A percentile compares a stretch with the other conserved stretches of the same genome.
Evolutionary conservation across 2,888 invertebrate species (phyloP).

Genomic region (Morinoia aosen): DNA sequence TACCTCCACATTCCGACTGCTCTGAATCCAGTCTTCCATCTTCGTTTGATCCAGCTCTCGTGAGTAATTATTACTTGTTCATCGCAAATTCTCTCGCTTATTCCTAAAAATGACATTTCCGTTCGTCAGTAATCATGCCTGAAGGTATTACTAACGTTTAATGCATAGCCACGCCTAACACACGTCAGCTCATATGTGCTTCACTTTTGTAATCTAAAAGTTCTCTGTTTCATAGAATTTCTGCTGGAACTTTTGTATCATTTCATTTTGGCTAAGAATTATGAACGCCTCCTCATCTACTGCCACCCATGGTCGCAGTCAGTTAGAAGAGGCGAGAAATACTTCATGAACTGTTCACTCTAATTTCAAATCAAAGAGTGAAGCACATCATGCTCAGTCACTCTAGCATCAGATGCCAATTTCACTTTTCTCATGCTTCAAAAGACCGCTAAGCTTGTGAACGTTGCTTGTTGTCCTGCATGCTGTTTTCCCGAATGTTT

Average conservation of each 20-base stretch:
- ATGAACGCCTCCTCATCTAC: not conserved
- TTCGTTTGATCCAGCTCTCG: slow-evolving; percentile 65
- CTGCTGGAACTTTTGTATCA: not conserved
- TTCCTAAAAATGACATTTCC: not conserved
- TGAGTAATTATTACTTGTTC: slow-evolving; percentile 59
- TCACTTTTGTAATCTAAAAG: not conserved
- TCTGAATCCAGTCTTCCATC: slow-evolving; percentile 66
- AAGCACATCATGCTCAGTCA: not conserved
- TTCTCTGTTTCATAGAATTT: not conserved
- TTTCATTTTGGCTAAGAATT: not conserved
- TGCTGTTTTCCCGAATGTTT: not conserved
- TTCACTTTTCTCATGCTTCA: not conserved
- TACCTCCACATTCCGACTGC: slow-evolving; percentile 58
- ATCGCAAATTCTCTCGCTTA: not conserved
- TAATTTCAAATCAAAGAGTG: not conserved
- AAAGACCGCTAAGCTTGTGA: not conserved
- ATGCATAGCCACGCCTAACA: not conserved
- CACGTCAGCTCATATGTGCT: not conserved
- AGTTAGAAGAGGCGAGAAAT: not conserved
- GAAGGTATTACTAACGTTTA: not conserved
- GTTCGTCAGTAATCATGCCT: not conserved
- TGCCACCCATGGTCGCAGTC: not conserved
- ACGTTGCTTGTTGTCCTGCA: not conserved
- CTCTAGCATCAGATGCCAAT: not conserved
- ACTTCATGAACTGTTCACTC: not conserved